These are phyloP conservation scores for Gymnoscelis rufifasciata DNA, from an alignment of 2,888 invertebrate genomes.

Conservation along the genomic window DNA sequence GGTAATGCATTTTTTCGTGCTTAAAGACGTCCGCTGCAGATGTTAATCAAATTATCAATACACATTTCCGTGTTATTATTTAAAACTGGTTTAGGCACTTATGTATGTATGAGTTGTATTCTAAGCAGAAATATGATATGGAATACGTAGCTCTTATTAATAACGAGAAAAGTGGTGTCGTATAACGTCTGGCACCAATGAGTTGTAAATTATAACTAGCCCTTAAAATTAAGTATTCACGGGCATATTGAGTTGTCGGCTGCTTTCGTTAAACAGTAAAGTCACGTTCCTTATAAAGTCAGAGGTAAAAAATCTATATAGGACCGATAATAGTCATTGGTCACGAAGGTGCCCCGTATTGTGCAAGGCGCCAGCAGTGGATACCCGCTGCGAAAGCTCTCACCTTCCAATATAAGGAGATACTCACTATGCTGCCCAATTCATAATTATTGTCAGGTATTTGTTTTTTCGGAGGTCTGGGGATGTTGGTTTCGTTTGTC, in stretches of 20 bases:
- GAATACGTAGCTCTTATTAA: slow-evolving; percentile 23
- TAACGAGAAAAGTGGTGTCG: slow-evolving; percentile 25
- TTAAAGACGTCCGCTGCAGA: slow-evolving; percentile 54
- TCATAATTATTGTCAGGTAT: slow-evolving; percentile 24
- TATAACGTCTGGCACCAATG: slow-evolving; percentile 28
- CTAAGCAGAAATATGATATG: slow-evolving; percentile 26
- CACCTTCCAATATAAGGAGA: slow-evolving; percentile 49
- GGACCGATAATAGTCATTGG: slow-evolving; percentile 66
- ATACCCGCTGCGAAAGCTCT: slow-evolving; percentile 64
- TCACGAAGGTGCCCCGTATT: slow-evolving; percentile 64
- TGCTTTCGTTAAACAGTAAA: slow-evolving; percentile 55
- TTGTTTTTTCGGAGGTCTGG: slow-evolving; percentile 39
- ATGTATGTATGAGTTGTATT: slow-evolving; percentile 22
- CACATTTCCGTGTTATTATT: slow-evolving; percentile 66
- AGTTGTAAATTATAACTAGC: slow-evolving; percentile 35
- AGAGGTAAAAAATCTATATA: slow-evolving; percentile 60
- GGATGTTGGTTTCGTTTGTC: slow-evolving; percentile 42
- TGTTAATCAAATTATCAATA: slow-evolving; percentile 71
- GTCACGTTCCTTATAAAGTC: slow-evolving; percentile 61
- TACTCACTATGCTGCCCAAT: slow-evolving; percentile 19
- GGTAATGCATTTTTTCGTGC: slow-evolving; percentile 71
- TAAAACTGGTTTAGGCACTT: slow-evolving; percentile 54
- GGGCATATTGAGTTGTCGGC: slow-evolving; percentile 58
- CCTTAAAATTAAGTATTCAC: slow-evolving; percentile 53
- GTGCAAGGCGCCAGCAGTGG: slow-evolving; percentile 66